Evolutionary conservation across 30 jellyfish, hydroid and myxozoan species (phyloP).

Genomic region (Sanderia malayensis): DNA sequence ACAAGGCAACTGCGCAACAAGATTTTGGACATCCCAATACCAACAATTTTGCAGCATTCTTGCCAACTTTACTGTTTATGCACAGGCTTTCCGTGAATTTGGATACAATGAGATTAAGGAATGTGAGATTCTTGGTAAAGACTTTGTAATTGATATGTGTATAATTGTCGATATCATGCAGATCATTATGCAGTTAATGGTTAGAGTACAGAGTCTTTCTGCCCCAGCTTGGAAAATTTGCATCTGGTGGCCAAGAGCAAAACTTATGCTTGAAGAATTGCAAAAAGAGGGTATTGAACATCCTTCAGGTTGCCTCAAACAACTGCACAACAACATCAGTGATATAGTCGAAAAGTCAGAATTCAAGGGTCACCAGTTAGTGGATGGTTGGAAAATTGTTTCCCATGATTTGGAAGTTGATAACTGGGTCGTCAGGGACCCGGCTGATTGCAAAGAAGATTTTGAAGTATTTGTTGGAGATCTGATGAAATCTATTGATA

Average conservation of each 20-base stretch:
- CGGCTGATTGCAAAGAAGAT: no score
- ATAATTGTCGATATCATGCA: conserved; percentile 2
- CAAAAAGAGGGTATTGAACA: no score
- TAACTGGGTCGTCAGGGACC: no score
- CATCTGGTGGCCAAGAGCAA: not conserved
- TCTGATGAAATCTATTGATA: no score
- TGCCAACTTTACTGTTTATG: not conserved
- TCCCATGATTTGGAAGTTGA: no score
- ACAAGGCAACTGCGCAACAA: conserved; percentile 9
- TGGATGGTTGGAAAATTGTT: no score
- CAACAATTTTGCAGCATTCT: not conserved
- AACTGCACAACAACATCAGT: no score
- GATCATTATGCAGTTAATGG: not conserved
- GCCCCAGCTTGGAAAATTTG: conserved; percentile 6
- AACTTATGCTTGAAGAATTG: no score
- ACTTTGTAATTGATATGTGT: conserved; percentile 2
- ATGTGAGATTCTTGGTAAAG: conserved; percentile 8
- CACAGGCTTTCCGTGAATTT: conserved; percentile 6
- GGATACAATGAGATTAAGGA: conserved; percentile 1
- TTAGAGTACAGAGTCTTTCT: not conserved
- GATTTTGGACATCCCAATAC: conserved; percentile 16
- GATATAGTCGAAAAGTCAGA: no score
- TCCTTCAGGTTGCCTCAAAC: no score
- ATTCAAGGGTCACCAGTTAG: no score
- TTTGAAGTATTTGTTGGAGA: no score